Percentiles rank a stretch among this genome's conserved stretches.
These are phyloP conservation scores for Nesoenas mayeri DNA, from an alignment of 2,113 vertebrate genomes.

Conservation along the genomic window DNA sequence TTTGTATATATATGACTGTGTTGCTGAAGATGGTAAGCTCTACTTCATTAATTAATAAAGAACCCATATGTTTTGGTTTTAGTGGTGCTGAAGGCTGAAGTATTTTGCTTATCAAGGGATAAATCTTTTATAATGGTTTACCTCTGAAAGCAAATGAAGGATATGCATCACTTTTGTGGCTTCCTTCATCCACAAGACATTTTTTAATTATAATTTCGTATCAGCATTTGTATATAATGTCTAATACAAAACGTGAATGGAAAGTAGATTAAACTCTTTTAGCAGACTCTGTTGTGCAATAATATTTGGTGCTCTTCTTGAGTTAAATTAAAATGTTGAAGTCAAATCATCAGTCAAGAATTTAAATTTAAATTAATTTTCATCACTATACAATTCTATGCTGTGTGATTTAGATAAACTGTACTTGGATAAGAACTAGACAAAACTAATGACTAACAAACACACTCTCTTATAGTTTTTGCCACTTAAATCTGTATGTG, in stretches of 20 bases:
- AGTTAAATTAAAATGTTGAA: background rate
- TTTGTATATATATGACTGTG: background rate
- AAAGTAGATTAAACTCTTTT: background rate
- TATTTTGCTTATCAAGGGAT: conserved; percentile 30
- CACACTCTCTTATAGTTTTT: background rate
- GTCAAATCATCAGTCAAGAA: background rate
- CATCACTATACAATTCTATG: background rate
- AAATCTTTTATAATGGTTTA: conserved; percentile 39
- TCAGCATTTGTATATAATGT: background rate
- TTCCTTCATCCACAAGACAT: background rate
- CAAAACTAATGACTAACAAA: background rate
- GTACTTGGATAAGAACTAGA: background rate
- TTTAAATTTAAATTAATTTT: background rate
- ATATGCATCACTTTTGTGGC: background rate
- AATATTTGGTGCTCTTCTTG: background rate
- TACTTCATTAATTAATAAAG: conserved; percentile 57
- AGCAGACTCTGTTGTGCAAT: background rate
- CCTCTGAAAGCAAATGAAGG: conserved; percentile 2
- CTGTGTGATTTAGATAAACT: background rate
- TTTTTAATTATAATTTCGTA: conserved; percentile 25
- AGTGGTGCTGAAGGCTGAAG: background rate
- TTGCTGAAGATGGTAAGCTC: background rate
- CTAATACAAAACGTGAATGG: background rate
- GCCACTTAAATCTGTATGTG: background rate
- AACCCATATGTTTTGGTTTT: background rate